Evolutionary conservation across 2,888 invertebrate genomes (phyloP).

Genomic region (Lithodes maja): DNA sequence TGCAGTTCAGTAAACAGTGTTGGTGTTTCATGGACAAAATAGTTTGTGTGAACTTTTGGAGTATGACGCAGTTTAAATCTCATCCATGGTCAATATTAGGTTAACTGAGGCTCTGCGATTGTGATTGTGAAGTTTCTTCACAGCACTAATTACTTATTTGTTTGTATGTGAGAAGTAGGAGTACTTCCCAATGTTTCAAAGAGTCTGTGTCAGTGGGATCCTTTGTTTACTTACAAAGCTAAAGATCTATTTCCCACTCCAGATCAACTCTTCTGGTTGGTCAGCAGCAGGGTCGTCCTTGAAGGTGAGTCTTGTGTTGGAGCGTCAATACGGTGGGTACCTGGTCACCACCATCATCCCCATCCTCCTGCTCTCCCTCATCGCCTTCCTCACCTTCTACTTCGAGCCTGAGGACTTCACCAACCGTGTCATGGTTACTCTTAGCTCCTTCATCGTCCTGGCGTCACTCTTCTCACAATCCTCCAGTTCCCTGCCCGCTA

Average conservation of each 20-base stretch:
- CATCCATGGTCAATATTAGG: too few relatives aligned
- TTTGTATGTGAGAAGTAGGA: too few relatives aligned
- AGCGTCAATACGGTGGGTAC: conserved; percentile 24
- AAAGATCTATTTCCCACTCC: background rate
- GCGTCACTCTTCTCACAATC: conserved; percentile 41
- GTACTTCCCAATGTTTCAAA: too few relatives aligned
- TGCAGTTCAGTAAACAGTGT: too few relatives aligned
- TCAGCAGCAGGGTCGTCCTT: background rate
- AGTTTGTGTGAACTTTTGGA: too few relatives aligned
- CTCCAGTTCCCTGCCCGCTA: conserved; percentile 10
- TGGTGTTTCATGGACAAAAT: too few relatives aligned
- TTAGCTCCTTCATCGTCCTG: conserved; percentile 31
- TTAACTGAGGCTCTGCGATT: too few relatives aligned
- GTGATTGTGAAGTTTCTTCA: too few relatives aligned
- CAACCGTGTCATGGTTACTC: conserved; percentile 42
- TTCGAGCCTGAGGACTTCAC: conserved; percentile 40
- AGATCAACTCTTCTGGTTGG: background rate
- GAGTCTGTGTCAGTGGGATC: too few relatives aligned
- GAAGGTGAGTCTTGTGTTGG: background rate
- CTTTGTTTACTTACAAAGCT: too few relatives aligned
- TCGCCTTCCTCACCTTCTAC: conserved; percentile 23
- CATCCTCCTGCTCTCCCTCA: background rate
- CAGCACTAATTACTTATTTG: too few relatives aligned
- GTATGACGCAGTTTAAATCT: too few relatives aligned
- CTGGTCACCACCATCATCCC: conserved; percentile 43